Base-by-base conservation (phyloP, 2,113 vertebrate genomes). In the Turnix velox region DNA sequence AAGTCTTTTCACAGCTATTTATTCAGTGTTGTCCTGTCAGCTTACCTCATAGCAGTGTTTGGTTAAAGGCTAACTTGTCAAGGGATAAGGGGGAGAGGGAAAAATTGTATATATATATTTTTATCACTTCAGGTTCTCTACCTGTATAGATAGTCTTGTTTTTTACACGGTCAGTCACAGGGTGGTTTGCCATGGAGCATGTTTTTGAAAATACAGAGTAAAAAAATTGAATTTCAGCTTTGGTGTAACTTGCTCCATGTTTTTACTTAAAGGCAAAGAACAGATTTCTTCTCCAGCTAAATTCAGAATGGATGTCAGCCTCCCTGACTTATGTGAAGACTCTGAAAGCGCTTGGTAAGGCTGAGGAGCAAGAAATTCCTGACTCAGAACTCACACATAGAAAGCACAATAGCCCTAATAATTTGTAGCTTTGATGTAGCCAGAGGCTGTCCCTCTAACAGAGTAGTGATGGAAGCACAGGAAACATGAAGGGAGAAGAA, bases 1-100 rank as follows among this genome's bases (percentile, higher is more conserved):
- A 95, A 94, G 81, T 87, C n/a, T 94, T 88, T 96, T 91, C 12
- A 35, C 89, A 89, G 90, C 84, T 91, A 39, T 84, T 96, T 88
- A 73, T 81, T 93, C 69, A 18, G 54, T 92, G 81, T 95, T 84
- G 28, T 88, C 90, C 66, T 91, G 61, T 93, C 86, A 93, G 84
- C 76, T 95, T 94, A 87, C 80, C 87, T 96, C 13, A 0, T 88
- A 48, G 73, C 66, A 37, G 24, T 88, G 71, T 95, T 94, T 84
- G 74, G 90, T 92, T 92, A 80, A 85, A 91, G 71, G 79, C 39
- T 42, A 68, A 87, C 59, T 90, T 85, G 83, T 94, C 84, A 93
- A 91, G 68, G 86, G 79, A 43, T 62, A 88, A 63, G 11, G 67
- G 85, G 92, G 51, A 83, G 77, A 79, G 72, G 69, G 65, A 77